Evolutionary conservation across 1,140 invertebrate species (phyloP), one percentile per base, ranked within the genome.

Genomic region (Odontomachus brunneus): DNA sequence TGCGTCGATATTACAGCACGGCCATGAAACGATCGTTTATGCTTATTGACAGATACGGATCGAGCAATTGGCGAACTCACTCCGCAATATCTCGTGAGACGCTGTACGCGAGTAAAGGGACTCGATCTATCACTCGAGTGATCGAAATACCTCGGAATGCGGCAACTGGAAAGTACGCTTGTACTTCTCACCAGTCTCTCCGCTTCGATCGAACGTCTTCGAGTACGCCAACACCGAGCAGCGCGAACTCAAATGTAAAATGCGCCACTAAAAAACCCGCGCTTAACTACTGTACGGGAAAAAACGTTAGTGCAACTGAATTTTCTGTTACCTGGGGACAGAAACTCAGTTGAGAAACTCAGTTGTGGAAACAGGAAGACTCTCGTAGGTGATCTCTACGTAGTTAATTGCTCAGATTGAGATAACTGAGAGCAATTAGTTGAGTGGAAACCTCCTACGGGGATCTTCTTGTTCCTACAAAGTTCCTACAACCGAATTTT

Each of bases 31-130:
- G 49, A 67, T 57, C 33, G 69, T 67, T 57, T 57, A 69, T 80
- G 24, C 17, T 49, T 26, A 78, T 66, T 53, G 74, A 75, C 17
- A 11, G 57, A 57, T 67, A 80, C 22, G 33, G 57, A 57, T 57
- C 75, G 75, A 80, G 65, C 65, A 48, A 80, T 57, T 71, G 75
- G 19, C 44, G 65, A 75, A n/a, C 59, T 51, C 29, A 51, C 17
- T 75, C 38, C 24, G 44, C 26, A 69, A 80, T 48, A 51, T 80
- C 65, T 33, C 51, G 53, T 15, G 65, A 71, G 75, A 55, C 29
- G 33, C 48, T 55, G 22, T 44, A 55, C 33, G 44, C 51, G 14
- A 22, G 65, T 44, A 80, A 80, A 71, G 53, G 44, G 22, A 69
- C 51, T 80, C 75, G 63, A 69, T 80, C 59, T 76, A 53, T 63